phyloP scores from a whole-genome alignment of 2,113 vertebrate species.

The Limnothrissa miodon region DNA sequence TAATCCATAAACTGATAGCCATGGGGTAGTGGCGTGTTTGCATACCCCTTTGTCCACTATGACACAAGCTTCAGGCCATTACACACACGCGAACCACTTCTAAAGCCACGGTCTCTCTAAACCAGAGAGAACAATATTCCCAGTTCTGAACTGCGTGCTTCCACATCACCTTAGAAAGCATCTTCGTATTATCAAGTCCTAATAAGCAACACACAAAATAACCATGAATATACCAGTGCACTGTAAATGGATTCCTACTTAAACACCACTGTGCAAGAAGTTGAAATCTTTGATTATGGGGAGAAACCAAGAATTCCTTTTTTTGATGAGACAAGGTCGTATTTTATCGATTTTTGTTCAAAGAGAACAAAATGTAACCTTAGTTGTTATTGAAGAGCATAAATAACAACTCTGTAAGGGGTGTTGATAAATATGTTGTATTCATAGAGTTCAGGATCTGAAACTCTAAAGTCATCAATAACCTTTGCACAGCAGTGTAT shows the following conservation, averaged over 20 bases:
- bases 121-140: neutral
- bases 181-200: conserved; percentile 29
- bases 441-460: neutral
- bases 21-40: conserved; percentile 65
- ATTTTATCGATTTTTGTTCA: neutral
- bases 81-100: conserved; percentile 55
- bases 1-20: conserved; percentile 71
- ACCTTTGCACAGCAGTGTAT: conserved; percentile 26
- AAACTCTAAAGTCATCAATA: neutral
- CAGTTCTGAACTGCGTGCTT: conserved; percentile 8
- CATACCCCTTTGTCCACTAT: neutral
- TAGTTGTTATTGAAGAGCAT: too few relatives aligned
- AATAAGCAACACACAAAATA: conserved; percentile 33
- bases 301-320: neutral
- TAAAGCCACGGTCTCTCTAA: neutral
- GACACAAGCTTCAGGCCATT: conserved; percentile 59
- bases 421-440: neutral
- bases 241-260: neutral
- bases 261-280: neutral
- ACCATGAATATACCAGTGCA: conserved; percentile 15
- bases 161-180: conserved; percentile 35
- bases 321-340: neutral
- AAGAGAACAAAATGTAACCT: neutral
- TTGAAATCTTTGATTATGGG: neutral
- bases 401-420: conserved; percentile 9